These are phyloP conservation scores for Nicator chloris DNA, from an alignment of 2,113 vertebrate genomes.

Conservation along the genomic window DNA sequence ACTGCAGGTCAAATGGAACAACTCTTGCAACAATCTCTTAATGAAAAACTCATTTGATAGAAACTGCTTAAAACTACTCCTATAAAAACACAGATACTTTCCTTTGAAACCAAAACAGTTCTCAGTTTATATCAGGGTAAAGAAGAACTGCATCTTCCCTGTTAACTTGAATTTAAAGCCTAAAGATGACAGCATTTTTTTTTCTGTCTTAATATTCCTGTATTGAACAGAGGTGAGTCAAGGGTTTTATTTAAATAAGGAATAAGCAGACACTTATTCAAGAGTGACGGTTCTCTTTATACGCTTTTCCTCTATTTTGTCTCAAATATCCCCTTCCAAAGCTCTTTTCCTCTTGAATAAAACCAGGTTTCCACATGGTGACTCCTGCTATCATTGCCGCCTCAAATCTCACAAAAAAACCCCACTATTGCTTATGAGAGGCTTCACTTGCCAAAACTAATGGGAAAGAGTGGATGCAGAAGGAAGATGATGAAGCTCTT, in stretches of 20 bases:
- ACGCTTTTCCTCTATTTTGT: neutral
- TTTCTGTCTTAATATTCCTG: neutral
- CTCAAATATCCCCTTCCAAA: neutral
- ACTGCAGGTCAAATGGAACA: neutral
- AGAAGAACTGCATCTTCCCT: neutral
- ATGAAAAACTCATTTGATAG: neutral
- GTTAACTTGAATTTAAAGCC: neutral
- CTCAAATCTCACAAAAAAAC: neutral
- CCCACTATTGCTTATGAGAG: neutral
- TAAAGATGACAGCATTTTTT: neutral
- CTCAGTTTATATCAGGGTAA: neutral
- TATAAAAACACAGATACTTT: neutral
- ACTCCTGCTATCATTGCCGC: neutral
- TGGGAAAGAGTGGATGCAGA: neutral
- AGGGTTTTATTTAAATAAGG: neutral
- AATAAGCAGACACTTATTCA: neutral
- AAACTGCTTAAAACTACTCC: neutral
- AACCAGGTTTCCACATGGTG: neutral
- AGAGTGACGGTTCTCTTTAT: neutral
- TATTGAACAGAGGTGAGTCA: neutral
- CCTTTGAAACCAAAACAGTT: neutral
- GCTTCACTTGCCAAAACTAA: neutral
- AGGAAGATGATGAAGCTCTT: neutral
- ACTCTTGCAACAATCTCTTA: neutral
- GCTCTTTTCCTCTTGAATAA: neutral